A percentile compares a stretch with the other conserved stretches of the same genome.
Evolutionary conservation across 2,888 invertebrate species (phyloP).

Genomic region (Entomobrya proxima): DNA sequence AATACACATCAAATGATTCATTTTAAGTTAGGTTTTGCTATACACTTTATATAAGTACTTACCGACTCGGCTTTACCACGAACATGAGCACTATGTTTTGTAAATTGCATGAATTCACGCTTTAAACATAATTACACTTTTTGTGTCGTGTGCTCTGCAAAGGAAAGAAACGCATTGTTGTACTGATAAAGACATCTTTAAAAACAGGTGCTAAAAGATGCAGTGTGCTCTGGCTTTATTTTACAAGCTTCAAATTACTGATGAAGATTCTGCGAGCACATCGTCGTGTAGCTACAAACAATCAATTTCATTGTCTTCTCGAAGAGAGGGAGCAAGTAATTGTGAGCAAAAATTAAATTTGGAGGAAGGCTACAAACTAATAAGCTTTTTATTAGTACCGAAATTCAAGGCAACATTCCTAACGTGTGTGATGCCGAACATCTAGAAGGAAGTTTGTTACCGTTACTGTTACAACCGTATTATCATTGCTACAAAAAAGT

Average conservation of each 20-base stretch:
- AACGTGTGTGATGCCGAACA: background rate
- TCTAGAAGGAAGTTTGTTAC: conserved; percentile 45
- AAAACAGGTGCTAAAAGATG: conserved; percentile 52
- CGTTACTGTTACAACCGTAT: conserved; percentile 47
- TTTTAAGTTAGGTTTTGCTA: conserved; percentile 11
- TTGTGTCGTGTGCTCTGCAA: conserved; percentile 59
- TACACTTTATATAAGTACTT: background rate
- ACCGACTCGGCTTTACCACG: background rate
- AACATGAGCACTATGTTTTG: background rate
- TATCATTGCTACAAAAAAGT: conserved; percentile 25
- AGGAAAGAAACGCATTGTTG: conserved; percentile 52
- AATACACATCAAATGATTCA: conserved; percentile 34
- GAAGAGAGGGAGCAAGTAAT: conserved; percentile 31
- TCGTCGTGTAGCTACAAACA: conserved; percentile 37
- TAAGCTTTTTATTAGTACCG: conserved; percentile 66
- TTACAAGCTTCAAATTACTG: conserved; percentile 7
- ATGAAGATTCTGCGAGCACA: background rate
- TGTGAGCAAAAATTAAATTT: conserved; percentile 65
- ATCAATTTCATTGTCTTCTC: conserved; percentile 55
- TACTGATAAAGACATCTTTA: conserved; percentile 60
- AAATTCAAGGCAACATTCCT: conserved; percentile 67
- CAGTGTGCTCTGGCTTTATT: background rate
- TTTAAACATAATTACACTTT: conserved; percentile 61
- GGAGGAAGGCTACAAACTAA: conserved; percentile 68
- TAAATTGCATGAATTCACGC: conserved; percentile 43